These are phyloP conservation scores for Fragum fragum DNA, from an alignment of 2,888 invertebrate genomes.

Conservation along the genomic window DNA sequence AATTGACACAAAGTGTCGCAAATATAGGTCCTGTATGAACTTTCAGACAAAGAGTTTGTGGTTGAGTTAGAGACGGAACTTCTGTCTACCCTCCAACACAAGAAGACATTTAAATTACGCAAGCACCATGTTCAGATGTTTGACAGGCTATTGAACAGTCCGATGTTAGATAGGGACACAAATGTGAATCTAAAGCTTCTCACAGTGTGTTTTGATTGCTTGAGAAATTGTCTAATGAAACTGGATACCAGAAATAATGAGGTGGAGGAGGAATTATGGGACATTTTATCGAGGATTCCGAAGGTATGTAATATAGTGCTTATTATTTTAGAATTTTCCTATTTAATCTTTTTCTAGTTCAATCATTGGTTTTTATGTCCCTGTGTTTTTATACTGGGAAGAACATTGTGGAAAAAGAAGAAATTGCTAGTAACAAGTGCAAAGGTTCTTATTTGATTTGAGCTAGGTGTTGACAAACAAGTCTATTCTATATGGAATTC, in stretches of 20 bases:
- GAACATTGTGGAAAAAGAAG: no score
- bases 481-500: no score
- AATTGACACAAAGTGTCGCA: no score
- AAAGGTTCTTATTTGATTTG: no score
- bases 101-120: conserved; percentile 2
- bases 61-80: conserved; percentile 36
- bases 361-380: no score
- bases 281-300: conserved; percentile 35
- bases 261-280: conserved; percentile 36
- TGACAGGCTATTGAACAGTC: background rate
- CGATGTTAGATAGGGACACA: background rate
- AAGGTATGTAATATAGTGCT: conserved; percentile 43
- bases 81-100: background rate
- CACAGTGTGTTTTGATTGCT: conserved; percentile 12
- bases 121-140: conserved; percentile 15
- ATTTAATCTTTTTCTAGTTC: no score
- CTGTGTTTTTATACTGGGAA: no score
- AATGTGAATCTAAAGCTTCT: background rate
- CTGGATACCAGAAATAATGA: background rate
- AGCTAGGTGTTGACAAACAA: no score
- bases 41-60: background rate
- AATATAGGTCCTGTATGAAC: no score
- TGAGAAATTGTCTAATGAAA: conserved; percentile 15
- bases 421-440: no score
- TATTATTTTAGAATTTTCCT: no score